These are phyloP conservation scores for Hydrolagus colliei DNA, from an alignment of 2,797 vertebrate genomes.

Conservation along the genomic window DNA sequence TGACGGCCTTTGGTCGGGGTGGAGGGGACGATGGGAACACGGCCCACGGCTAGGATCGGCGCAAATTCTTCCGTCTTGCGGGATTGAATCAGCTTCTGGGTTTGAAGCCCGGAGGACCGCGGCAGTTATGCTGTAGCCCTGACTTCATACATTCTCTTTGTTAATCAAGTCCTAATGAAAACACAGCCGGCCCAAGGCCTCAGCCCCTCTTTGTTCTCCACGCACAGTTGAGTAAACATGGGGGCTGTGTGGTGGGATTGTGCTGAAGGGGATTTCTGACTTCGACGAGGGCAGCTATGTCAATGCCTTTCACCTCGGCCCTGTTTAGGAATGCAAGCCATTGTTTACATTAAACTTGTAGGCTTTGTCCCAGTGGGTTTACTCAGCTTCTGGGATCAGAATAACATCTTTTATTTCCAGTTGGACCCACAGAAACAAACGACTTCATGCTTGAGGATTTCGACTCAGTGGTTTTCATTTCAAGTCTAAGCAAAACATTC, in stretches of 20 bases:
- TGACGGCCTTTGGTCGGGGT: not conserved
- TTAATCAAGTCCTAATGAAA: conserved; percentile 31
- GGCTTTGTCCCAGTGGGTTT: conserved; percentile 25
- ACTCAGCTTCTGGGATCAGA: not conserved
- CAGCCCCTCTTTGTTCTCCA: conserved; percentile 7
- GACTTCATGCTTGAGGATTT: conserved; percentile 10
- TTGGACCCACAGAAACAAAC: conserved; percentile 5
- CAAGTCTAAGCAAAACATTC: not conserved
- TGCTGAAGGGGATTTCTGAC: conserved; percentile 27
- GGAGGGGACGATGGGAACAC: not conserved
- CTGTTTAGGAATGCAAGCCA: conserved; percentile 30
- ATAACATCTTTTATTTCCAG: not conserved
- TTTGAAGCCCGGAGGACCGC: conserved; percentile 18
- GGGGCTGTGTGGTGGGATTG: conserved; percentile 19
- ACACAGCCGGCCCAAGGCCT: conserved; percentile 14
- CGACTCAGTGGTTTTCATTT: not conserved
- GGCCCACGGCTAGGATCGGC: not conserved
- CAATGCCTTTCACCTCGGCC: conserved; percentile 26
- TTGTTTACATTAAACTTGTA: conserved; percentile 29
- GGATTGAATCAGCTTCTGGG: conserved; percentile 21
- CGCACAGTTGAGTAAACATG: conserved; percentile 26
- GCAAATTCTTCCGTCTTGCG: conserved; percentile 17
- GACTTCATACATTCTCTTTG: conserved; percentile 27
- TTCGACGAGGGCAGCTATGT: conserved; percentile 16
- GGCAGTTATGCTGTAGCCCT: conserved; percentile 10